phyloP scores from a whole-genome alignment of 92 coral and sea anemone species.

The Porites cylindrica region DNA sequence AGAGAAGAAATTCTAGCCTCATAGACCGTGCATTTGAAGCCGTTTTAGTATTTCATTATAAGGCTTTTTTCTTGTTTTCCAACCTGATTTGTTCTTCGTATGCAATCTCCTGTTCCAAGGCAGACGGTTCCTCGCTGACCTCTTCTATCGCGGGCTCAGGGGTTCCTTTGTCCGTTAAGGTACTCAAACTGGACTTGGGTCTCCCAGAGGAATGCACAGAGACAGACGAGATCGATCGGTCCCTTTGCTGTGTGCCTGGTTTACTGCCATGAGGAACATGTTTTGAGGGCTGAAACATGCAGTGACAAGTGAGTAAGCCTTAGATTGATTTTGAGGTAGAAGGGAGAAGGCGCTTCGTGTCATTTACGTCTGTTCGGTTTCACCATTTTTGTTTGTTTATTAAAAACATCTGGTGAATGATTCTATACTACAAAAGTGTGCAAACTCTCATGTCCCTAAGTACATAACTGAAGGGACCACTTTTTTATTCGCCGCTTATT shows the following conservation, averaged over 20 bases:
- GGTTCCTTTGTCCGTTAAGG: slow-evolving; percentile 80
- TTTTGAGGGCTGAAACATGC: slow-evolving; percentile 33
- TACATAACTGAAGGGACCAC: too few species aligned
- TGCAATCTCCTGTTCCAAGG: slow-evolving; percentile 82
- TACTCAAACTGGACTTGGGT: slow-evolving; percentile 93
- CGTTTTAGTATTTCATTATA: not conserved
- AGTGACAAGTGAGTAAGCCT: too few species aligned
- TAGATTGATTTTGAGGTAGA: too few species aligned
- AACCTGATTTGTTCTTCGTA: slow-evolving; percentile 91
- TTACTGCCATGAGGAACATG: slow-evolving; percentile 52
- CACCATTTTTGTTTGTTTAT: too few species aligned
- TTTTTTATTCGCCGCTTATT: too few species aligned
- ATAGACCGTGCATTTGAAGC: not conserved
- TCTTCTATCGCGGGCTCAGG: slow-evolving; percentile 86
- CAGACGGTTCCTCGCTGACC: slow-evolving; percentile 82
- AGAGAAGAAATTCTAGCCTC: too few species aligned
- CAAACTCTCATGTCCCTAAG: too few species aligned
- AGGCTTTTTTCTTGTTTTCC: not conserved
- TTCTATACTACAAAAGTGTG: too few species aligned
- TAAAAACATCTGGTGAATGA: too few species aligned
- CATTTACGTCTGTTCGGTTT: too few species aligned
- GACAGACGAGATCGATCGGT: slow-evolving; percentile 90
- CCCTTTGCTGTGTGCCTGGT: slow-evolving; percentile 80
- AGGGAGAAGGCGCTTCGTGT: too few species aligned
- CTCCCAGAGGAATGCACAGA: slow-evolving; percentile 95